Percentiles rank a stretch among this genome's conserved stretches.
phyloP scores from a whole-genome alignment of 2,797 vertebrate species.

The Anabacerthia variegaticeps region DNA sequence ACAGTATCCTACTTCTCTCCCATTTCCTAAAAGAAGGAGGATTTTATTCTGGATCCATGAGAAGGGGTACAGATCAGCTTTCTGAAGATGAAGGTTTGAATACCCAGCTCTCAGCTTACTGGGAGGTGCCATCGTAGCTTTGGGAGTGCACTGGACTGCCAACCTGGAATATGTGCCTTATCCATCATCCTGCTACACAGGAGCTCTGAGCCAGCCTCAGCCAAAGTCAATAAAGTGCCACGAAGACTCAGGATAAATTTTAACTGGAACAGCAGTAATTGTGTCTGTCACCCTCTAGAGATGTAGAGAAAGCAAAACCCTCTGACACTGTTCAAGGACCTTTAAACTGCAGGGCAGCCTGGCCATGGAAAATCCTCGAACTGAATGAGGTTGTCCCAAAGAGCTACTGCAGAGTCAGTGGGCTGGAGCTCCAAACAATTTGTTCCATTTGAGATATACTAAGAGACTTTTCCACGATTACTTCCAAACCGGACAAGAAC shows the following conservation, averaged over 20 bases:
- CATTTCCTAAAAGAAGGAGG: background rate
- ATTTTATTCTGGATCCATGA: background rate
- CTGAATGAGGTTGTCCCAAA: background rate
- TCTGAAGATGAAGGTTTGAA: background rate
- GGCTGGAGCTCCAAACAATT: background rate
- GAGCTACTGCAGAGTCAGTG: background rate
- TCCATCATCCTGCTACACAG: background rate
- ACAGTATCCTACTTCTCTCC: background rate
- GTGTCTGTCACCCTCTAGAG: background rate
- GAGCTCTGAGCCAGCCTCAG: background rate
- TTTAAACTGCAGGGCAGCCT: background rate
- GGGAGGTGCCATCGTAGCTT: background rate
- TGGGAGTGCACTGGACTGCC: background rate
- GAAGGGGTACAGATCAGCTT: background rate
- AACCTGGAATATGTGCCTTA: background rate
- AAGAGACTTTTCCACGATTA: constrained; percentile 17
- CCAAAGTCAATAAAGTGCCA: background rate
- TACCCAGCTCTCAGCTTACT: background rate
- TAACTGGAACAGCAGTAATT: background rate
- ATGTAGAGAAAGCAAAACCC: background rate
- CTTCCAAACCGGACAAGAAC: constrained; percentile 39
- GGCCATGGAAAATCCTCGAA: background rate
- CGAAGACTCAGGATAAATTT: background rate
- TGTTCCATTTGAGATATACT: constrained; percentile 37
- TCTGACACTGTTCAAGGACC: background rate